phyloP scores from a whole-genome alignment of 2,113 vertebrate genomes.

The Odocoileus hemionus region DNA sequence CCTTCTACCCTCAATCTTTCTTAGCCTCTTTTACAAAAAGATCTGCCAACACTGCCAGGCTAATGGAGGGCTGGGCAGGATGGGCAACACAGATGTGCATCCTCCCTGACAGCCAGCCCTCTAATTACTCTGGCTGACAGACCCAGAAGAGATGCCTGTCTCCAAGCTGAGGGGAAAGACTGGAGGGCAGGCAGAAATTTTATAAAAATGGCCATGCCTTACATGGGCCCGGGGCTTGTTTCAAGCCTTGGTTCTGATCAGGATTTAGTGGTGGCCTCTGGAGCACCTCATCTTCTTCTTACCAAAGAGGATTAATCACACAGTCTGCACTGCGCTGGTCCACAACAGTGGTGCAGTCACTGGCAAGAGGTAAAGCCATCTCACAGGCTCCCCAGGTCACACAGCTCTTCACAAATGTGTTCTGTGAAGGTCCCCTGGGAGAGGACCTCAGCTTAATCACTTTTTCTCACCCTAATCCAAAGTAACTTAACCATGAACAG shows the following conservation, averaged over 20 bases:
- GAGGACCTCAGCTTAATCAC: not conserved
- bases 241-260: not conserved
- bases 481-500: not conserved
- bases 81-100: not conserved
- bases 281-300: not conserved
- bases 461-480: not conserved
- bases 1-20: not conserved
- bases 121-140: not conserved
- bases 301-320: not conserved
- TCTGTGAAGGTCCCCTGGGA: not conserved
- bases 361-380: not conserved
- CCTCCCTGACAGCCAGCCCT: not conserved
- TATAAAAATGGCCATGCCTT: not conserved
- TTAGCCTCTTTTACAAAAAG: not conserved
- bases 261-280: not conserved
- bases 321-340: not conserved
- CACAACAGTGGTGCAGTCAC: accelerated
- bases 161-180: not conserved
- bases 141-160: not conserved
- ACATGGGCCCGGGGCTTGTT: not conserved
- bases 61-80: not conserved
- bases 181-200: not conserved
- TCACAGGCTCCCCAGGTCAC: not conserved
- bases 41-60: not conserved
- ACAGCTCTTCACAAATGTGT: not conserved